Evolutionary conservation across 2,797 vertebrate genomes (phyloP), one percentile per base, ranked within the genome.

Genomic region (Telmatherina bonti): DNA sequence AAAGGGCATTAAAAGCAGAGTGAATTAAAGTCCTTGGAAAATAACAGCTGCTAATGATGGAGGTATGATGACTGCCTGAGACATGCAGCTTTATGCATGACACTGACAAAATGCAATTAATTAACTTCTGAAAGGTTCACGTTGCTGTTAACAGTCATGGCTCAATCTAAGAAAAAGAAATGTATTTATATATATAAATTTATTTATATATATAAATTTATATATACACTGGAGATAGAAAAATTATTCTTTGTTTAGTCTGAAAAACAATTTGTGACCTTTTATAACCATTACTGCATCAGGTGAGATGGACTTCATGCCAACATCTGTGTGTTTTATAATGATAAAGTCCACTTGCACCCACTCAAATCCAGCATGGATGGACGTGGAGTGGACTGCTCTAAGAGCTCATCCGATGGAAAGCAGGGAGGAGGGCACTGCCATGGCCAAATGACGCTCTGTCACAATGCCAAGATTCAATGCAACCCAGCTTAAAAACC

Each of bases 391-490:
- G 82, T 74, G 60, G 59, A 61, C 54, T 54, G 59, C 79, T 70
- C 59, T 53, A 29, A 78, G 56, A 75, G 77, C 53, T 35, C 29
- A 18, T 63, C 29, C 27, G 49, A 55, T 53, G 61, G 41, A 83
- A 69, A 85, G 55, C 10, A 16, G 56, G 45, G 62, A 67, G 2
- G 78, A 56, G 70, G 70, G 51, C 55, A 55, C 68, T 86, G 84
- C 72, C 87, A 85, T 18, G 65, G 62, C 83, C 88, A 89, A 64
- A 89, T 89, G 86, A 87, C 59, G 20, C 60, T 69, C 47, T 70
- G 66, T 70, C 67, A 61, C 49, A 9, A 59, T 45, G 74, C 74
- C 79, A 74, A 26, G 24, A 27, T n/a, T 26, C 2, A 4, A 45
- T 56, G 15, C 49, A 41, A 27, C 27, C 51, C 59, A 31, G 41